Base-by-base conservation (phyloP, 2,113 vertebrate genomes). In the Chrysemys picta region DNA sequence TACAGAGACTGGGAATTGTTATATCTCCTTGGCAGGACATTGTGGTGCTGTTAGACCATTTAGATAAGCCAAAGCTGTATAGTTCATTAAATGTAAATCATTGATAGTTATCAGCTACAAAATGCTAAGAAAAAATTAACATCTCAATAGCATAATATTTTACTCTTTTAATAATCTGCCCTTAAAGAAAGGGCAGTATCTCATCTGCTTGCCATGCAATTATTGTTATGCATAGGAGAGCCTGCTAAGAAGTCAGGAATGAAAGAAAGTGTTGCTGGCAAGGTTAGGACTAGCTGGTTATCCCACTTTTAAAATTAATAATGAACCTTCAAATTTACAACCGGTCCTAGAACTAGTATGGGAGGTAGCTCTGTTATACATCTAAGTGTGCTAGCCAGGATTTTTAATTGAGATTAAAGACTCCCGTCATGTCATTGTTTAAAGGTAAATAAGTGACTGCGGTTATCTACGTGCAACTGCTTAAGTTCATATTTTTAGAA, bases 281-380 rank as follows among this genome's bases (percentile, higher is more conserved):
- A 96, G 19, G 31, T 19, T 65, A 65, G 62, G 31, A 19, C 54
- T 52, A 4, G 0, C 0, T 0, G 5, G 22, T 47, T 52, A 0
- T 25, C 85, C 65, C 95, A 93, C 86, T 35, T 35, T 42, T 93
- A 93, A 91, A 81, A 91, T 86, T 88, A 80, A 94, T 93, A 87
- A 94, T 38, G 76, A 93, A 94, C 94, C 83, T 83, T 72, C 21
- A 72, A 89, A 25, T 91, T 53, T 52, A 29, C 57, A 83, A 49
- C 84, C 52, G 92, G 25, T 86, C 59, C 79, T 59, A 24, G 52
- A 85, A 94, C 81, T 94, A 79, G 57, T 54, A 94, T 88, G 75
- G 82, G 47, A 91, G 53, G 57, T 65, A 85, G 14, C 85, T 92
- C 81, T 88, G 31, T 69, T 69, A n/a, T 65, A n/a, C 8, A 35